Evolutionary conservation across 2,797 vertebrate species (phyloP).

Genomic region (Hozukius guyotensis): DNA sequence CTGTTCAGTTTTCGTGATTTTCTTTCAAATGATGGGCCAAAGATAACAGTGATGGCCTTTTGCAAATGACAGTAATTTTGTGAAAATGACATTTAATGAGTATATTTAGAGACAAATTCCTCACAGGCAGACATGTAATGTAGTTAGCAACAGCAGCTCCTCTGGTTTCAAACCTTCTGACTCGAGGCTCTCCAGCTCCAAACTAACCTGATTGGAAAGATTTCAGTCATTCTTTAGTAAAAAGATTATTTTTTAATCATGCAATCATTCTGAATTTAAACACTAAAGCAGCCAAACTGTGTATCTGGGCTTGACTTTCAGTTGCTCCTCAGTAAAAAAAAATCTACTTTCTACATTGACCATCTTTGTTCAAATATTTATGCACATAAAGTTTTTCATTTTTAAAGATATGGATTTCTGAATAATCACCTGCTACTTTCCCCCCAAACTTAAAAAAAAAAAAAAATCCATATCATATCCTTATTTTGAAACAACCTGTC

Average conservation of each 20-base stretch:
- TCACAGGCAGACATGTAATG: not conserved
- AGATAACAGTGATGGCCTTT: slow-evolving; percentile 11
- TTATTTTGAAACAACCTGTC: not conserved
- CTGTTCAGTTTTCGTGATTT: slow-evolving; percentile 21
- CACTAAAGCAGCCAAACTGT: not conserved
- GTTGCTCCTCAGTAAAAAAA: slow-evolving; percentile 5
- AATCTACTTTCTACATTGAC: slow-evolving; percentile 11
- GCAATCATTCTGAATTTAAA: slow-evolving; percentile 2
- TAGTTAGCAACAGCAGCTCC: not conserved
- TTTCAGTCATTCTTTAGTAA: not conserved
- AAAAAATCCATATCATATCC: not conserved
- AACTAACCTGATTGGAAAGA: not conserved
- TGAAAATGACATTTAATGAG: slow-evolving; percentile 1
- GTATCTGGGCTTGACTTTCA: not conserved
- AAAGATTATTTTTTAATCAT: slow-evolving; percentile 1
- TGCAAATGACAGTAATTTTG: slow-evolving; percentile 16
- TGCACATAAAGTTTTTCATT: slow-evolving; percentile 3
- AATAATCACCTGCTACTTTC: slow-evolving; percentile 4
- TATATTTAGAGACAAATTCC: not conserved
- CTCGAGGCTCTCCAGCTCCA: not conserved
- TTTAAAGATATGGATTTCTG: not conserved
- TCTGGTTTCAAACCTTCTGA: not conserved
- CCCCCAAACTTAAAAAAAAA: not conserved
- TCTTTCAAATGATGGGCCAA: slow-evolving; percentile 5
- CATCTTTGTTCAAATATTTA: slow-evolving; percentile 39